phyloP scores from a whole-genome alignment of 2,888 invertebrate species.

The Morpho helenor region DNA sequence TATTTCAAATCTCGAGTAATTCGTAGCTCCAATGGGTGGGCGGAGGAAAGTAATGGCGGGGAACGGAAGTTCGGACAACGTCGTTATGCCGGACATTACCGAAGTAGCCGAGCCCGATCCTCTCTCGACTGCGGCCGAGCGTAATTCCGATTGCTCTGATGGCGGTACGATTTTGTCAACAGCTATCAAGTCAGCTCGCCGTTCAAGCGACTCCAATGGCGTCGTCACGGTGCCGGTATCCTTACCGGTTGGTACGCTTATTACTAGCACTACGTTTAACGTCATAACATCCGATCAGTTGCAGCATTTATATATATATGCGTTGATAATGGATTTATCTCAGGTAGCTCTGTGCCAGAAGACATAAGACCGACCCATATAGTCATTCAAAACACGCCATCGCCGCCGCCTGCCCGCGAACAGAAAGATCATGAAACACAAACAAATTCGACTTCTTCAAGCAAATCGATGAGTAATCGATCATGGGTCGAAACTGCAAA shows the following conservation, averaged over 20 bases:
- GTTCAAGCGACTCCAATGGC: conserved; percentile 57
- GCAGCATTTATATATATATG: conserved; percentile 91
- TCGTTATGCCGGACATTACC: conserved; percentile 86
- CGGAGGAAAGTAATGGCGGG: conserved; percentile 63
- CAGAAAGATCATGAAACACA: conserved; percentile 45
- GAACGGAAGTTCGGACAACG: conserved; percentile 79
- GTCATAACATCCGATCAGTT: conserved; percentile 91
- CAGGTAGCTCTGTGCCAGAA: conserved; percentile 81
- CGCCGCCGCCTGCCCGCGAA: conserved; percentile 55
- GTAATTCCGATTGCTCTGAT: conserved; percentile 75
- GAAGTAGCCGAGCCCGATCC: conserved; percentile 81
- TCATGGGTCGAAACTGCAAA: conserved; percentile 89
- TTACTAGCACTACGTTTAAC: conserved; percentile 89
- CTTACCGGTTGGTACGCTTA: conserved; percentile 88
- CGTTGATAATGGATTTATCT: conserved; percentile 91
- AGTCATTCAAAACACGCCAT: conserved; percentile 78
- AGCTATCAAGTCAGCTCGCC: conserved; percentile 49
- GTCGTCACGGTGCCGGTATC: conserved; percentile 81
- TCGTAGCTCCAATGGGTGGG: conserved; percentile 42
- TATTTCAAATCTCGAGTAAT: conserved; percentile 38
- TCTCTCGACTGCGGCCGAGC: conserved; percentile 80
- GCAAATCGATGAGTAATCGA: conserved; percentile 45
- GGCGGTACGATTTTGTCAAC: conserved; percentile 60
- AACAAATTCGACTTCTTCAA: conserved; percentile 31
- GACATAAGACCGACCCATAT: conserved; percentile 86